These are phyloP conservation scores for Drosophila multiciliata DNA, from an alignment of 2,888 invertebrate genomes.

Conservation along the genomic window DNA sequence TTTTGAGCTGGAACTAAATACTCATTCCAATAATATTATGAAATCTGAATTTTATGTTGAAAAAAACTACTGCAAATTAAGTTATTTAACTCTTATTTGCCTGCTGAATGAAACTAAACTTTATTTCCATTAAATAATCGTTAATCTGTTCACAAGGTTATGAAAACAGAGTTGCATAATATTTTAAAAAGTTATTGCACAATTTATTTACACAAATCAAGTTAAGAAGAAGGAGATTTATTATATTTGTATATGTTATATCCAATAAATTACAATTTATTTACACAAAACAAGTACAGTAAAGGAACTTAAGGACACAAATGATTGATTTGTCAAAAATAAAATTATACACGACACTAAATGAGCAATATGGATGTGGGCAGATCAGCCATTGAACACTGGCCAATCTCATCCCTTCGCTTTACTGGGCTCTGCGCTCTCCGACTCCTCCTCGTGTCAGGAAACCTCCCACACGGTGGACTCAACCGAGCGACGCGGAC, in stretches of 20 bases:
- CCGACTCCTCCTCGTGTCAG: conserved; percentile 83
- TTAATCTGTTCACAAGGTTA: background rate
- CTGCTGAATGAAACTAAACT: too few species aligned
- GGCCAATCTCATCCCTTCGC: conserved; percentile 38
- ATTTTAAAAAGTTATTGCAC: background rate
- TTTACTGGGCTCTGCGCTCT: conserved; percentile 34
- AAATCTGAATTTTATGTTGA: background rate
- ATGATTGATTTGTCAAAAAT: conserved; percentile 4
- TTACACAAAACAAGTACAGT: conserved; percentile 20
- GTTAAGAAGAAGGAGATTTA: background rate
- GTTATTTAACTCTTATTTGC: background rate
- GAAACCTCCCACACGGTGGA: conserved; percentile 87
- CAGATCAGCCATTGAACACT: conserved; percentile 5
- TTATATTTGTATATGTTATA: background rate
- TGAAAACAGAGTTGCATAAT: background rate
- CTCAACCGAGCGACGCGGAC: conserved; percentile 86
- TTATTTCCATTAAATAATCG: background rate
- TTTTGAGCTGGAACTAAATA: background rate
- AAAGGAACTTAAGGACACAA: conserved; percentile 8
- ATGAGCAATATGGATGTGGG: conserved; percentile 9
- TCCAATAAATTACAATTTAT: conserved; percentile 27
- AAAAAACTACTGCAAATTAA: background rate
- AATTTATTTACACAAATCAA: background rate
- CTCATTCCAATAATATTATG: background rate
- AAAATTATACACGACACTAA: background rate